Base-by-base conservation (phyloP, 92 coral and sea anemone genomes). In the Palythoa grandiflora region DNA sequence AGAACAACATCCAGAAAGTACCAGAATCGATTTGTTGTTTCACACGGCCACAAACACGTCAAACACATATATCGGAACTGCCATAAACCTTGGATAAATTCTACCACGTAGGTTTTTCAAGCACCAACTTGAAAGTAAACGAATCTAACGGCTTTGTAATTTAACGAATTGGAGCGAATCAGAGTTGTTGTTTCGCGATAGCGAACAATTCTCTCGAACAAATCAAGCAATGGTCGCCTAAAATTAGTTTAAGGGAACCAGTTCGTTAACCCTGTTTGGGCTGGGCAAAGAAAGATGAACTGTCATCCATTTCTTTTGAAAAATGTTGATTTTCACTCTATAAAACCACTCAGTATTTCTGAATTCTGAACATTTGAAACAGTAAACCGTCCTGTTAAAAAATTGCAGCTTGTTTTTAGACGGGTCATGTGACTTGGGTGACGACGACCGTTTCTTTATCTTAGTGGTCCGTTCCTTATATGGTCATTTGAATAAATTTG, bases 361-460 rank as follows among this genome's bases (percentile, higher is more conserved):
- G 71, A 68, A 44, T 63, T 47, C 86, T 15, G 71, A 68, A 44
- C 76, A 60, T 17, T 17, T 16, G 37, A 37, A 54, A 20, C n/a
- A 19, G 47, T 12, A 77, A 54, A 59, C 65, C 66, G 48, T 50
- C 55, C 40, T 54, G 83, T 57, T 78, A 79, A 68, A 80, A 79
- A 44, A 16, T 65, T 47, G 75, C 75, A 21, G 86, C 61, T 63
- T 81, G 86, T 81, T 47, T 80, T 81, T 66, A 28, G 60, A 39
- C 9, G 75, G 75, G 47, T 81, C 86, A 81, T 81, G 86, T 81
- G 86, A 81, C 86, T 44, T 53, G 47, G 48, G 39, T 77, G 83
- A 55, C 79, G 59, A 48, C 54, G 39, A 51, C 86, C 86, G 75
- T 65, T 80, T 80, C 40, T 60, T 61, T 63, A 63, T 17, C 65